These are phyloP conservation scores for Umimayanthus chanpuru DNA, from an alignment of 92 coral and sea anemone genomes.

Conservation along the genomic window DNA sequence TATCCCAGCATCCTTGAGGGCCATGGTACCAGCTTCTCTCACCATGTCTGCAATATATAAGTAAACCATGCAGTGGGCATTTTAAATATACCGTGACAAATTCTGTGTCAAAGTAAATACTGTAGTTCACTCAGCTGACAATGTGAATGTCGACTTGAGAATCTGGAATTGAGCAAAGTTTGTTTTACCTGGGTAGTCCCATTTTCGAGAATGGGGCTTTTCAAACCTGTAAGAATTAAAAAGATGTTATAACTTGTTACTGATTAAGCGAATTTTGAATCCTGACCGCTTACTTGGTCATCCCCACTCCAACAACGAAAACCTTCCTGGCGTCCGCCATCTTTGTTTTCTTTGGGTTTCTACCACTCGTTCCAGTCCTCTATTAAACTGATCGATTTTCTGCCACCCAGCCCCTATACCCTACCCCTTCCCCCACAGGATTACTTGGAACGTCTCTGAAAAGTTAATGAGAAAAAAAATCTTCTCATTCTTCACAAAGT, in stretches of 20 bases:
- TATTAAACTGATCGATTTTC: too few relatives aligned
- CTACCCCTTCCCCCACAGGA: too few relatives aligned
- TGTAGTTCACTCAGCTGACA: too few relatives aligned
- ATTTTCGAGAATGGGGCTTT: slow-evolving; percentile 76
- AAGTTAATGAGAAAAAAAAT: too few relatives aligned
- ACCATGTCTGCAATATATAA: slow-evolving; percentile 72
- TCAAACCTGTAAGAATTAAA: slow-evolving; percentile 68
- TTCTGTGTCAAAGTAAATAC: neutral
- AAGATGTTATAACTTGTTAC: neutral
- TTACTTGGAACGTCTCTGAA: too few relatives aligned
- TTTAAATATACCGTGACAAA: neutral
- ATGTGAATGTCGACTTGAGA: too few relatives aligned
- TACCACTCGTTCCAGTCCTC: too few relatives aligned
- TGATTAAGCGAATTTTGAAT: neutral
- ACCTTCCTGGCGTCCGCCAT: slow-evolving; percentile 51
- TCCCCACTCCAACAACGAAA: slow-evolving; percentile 69
- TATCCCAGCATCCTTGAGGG: slow-evolving; percentile 79
- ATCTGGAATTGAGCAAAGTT: too few relatives aligned
- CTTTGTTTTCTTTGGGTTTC: neutral
- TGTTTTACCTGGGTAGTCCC: slow-evolving; percentile 83
- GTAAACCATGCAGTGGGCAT: too few relatives aligned
- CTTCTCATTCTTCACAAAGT: too few relatives aligned
- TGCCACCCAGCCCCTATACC: too few relatives aligned
- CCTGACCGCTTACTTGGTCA: slow-evolving; percentile 71
- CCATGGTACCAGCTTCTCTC: slow-evolving; percentile 81